phyloP scores from a whole-genome alignment of 2,888 invertebrate genomes.

The Andrena camellia region DNA sequence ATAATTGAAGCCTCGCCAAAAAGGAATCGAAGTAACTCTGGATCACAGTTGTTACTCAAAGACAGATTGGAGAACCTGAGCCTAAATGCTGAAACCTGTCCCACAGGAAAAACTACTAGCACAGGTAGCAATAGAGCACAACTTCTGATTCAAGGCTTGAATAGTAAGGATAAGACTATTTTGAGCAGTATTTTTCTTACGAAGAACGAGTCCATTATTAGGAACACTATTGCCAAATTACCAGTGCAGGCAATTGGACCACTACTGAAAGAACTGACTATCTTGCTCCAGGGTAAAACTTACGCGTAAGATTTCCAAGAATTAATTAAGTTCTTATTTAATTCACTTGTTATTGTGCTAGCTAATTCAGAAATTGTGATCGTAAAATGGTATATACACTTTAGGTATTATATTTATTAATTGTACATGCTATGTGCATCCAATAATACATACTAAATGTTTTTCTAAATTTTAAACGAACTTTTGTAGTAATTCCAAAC shows the following conservation, averaged over 20 bases:
- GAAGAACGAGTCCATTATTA: slow-evolving; percentile 89
- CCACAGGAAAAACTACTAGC: slow-evolving; percentile 85
- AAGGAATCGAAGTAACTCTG: slow-evolving; percentile 61
- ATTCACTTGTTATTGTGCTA: neutral
- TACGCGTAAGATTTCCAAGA: slow-evolving; percentile 87
- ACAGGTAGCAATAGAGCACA: slow-evolving; percentile 90
- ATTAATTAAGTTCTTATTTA: slow-evolving; percentile 19
- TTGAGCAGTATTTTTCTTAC: slow-evolving; percentile 90
- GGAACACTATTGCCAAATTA: slow-evolving; percentile 90
- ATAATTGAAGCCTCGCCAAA: slow-evolving; percentile 53
- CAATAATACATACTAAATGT: no score
- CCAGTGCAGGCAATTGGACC: slow-evolving; percentile 91
- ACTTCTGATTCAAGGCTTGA: slow-evolving; percentile 93
- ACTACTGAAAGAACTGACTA: slow-evolving; percentile 90
- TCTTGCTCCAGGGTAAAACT: slow-evolving; percentile 89
- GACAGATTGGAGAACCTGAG: slow-evolving; percentile 92
- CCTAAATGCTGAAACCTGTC: slow-evolving; percentile 86
- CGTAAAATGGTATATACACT: neutral
- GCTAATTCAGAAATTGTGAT: neutral
- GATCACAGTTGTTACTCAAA: slow-evolving; percentile 92
- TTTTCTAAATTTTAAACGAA: no score
- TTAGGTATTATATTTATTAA: neutral
- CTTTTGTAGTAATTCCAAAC: no score
- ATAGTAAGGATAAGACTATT: slow-evolving; percentile 92
- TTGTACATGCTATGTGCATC: no score